phyloP scores from a whole-genome alignment of 2,888 invertebrate genomes.

The Trachelus tabidus region DNA sequence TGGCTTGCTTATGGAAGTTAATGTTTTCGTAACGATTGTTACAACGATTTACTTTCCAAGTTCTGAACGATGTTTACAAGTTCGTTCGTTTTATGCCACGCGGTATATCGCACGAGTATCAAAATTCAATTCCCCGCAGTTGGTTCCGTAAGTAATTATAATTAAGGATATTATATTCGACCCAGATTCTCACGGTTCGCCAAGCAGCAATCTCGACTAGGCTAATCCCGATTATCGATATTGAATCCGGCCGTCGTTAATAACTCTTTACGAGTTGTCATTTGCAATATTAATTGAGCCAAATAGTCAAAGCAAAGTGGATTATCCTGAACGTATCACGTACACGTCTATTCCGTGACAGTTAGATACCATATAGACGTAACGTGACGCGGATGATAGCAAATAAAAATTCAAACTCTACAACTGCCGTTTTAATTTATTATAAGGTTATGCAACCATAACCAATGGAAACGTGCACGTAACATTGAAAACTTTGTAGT shows the following conservation, averaged over 20 bases:
- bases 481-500: no score
- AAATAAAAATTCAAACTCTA: neutral
- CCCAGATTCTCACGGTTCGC: neutral
- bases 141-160: neutral
- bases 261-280: neutral
- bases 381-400: neutral
- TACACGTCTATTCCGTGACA: neutral
- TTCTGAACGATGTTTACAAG: neutral
- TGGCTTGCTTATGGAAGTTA: neutral
- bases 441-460: no score
- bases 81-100: neutral
- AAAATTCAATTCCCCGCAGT: neutral
- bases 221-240: neutral
- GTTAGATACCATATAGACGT: neutral
- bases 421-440: neutral
- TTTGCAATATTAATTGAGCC: neutral
- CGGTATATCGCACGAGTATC: neutral
- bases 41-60: neutral
- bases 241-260: neutral
- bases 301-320: neutral
- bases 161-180: neutral
- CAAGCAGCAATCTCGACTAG: neutral
- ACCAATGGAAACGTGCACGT: no score
- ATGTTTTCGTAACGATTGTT: neutral
- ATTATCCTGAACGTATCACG: neutral